Conservation (phyloP, 1,140 invertebrate species). For the Neodiprion pinetum region DNA sequence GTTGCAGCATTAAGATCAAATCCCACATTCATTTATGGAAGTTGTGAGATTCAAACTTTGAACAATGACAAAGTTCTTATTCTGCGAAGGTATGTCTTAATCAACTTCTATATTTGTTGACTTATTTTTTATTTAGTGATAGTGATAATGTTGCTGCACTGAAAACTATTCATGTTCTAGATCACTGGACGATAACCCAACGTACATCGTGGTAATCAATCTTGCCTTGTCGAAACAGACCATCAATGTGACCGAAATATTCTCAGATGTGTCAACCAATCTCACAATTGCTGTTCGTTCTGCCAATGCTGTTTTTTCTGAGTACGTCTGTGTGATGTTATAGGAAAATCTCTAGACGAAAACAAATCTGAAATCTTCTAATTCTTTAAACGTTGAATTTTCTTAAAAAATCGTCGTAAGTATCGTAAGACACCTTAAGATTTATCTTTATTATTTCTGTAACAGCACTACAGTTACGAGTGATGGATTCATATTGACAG, state of each 20-base stretch:
- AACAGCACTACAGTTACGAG: conserved; percentile 10
- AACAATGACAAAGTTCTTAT: conserved; percentile 53
- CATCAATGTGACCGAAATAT: conserved; percentile 53
- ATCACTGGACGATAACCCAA: conserved; percentile 53
- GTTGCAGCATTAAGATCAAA: conserved; percentile 55
- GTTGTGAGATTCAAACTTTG: conserved; percentile 47
- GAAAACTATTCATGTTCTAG: conserved; percentile 39
- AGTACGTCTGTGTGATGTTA: conserved; percentile 26
- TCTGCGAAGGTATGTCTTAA: conserved; percentile 54
- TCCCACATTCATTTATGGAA: conserved; percentile 54
- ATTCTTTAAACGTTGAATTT: conserved; percentile 13
- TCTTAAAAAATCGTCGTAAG: conserved; percentile 11
- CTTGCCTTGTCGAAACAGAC: conserved; percentile 50
- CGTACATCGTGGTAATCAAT: conserved; percentile 62
- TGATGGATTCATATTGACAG: conserved; percentile 24
- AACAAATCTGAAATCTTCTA: conserved; percentile 12
- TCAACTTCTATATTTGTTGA: conserved; percentile 1
- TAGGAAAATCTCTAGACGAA: neutral
- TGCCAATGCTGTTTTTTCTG: conserved; percentile 31
- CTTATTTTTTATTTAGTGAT: neutral
- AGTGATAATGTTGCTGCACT: too few relatives aligned
- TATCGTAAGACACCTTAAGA: neutral
- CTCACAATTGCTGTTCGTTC: conserved; percentile 59
- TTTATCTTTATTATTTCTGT: conserved; percentile 6
- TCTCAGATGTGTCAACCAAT: conserved; percentile 46